Base-by-base conservation (phyloP, 2,888 invertebrate genomes). In the Tetrapedia diversipes region DNA sequence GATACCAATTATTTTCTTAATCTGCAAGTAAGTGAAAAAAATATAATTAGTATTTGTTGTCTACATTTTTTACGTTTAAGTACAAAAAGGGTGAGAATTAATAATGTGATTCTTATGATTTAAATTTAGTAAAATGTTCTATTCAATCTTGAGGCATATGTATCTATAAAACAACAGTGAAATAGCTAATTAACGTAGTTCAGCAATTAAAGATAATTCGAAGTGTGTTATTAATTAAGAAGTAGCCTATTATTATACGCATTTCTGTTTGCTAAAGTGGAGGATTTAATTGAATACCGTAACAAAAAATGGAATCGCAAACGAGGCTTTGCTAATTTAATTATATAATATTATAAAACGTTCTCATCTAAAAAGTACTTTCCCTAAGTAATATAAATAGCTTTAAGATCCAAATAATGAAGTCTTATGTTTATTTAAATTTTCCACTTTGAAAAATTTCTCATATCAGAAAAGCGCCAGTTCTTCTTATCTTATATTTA, bases 1-100 rank as follows among this genome's bases (percentile, higher is more conserved):
- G 43, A 24, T 32, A n/a, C n/a, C n/a, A 8, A 27, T 19, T 41
- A 16, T 6, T 27, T 14, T 29, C 45, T 14, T 27, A 37, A 24
- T 64, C 8, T 22, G 8, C n/a, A 11, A 16, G 16, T 4, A 29
- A 59, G 27, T 2, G n/a, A 32, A 61, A 24, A 41, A 43, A 34
- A 10, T 19, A 24, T 29, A 68, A 45, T 60, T 53, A 27, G 2
- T 29, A 34, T 10, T 49, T 22, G 14, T 10, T 19, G 39, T 24
- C 10, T 51, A 56, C 57, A 57, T 54, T 49, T 34, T 24, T 22
- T 63, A 43, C 2, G 34, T 4, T 16, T 39, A n/a, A 49, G 43
- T 43, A 43, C 56, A 24, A 65, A 72, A 75, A 74, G 72, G 53
- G 59, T 59, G 72, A 27, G 64, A 73, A 63, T 24, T 7, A 8